phyloP scores from a whole-genome alignment of 2,888 invertebrate species.

The Eucera pruinosa region DNA sequence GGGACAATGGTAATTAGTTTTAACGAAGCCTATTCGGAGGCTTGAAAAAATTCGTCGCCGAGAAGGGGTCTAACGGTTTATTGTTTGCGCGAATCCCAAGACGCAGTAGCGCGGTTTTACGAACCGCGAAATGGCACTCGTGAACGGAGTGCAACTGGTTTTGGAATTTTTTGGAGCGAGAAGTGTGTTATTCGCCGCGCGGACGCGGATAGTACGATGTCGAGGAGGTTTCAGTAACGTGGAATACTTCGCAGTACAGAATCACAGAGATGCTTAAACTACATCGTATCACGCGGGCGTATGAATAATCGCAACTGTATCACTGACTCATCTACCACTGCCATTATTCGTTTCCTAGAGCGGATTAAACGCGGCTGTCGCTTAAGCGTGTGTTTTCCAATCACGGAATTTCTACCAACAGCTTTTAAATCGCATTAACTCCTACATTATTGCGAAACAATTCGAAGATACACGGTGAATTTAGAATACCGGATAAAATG shows the following conservation, averaged over 20 bases:
- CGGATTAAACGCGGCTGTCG: conserved; percentile 9
- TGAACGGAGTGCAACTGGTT: conserved; percentile 8
- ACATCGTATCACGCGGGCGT: conserved; percentile 26
- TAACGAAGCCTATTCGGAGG: conserved; percentile 6
- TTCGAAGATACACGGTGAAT: too few species aligned
- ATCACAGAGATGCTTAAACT: conserved; percentile 14
- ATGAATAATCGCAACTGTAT: conserved; percentile 45
- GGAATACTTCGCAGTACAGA: conserved; percentile 12
- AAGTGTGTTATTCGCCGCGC: background rate
- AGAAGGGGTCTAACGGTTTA: background rate
- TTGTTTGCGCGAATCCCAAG: background rate
- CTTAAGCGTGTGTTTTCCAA: background rate
- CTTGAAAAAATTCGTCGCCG: background rate
- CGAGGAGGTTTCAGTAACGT: background rate
- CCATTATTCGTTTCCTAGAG: conserved; percentile 8
- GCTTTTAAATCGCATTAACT: too few species aligned
- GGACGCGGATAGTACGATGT: background rate
- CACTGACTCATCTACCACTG: conserved; percentile 37
- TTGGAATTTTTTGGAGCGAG: background rate
- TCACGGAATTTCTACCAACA: too few species aligned
- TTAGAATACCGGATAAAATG: too few species aligned
- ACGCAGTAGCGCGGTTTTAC: conserved; percentile 10
- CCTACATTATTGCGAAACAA: too few species aligned
- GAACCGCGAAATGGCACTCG: conserved; percentile 11
- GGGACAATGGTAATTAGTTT: conserved; percentile 34